Conservation (phyloP, 2,797 vertebrate species). For the Sylvia borin region DNA sequence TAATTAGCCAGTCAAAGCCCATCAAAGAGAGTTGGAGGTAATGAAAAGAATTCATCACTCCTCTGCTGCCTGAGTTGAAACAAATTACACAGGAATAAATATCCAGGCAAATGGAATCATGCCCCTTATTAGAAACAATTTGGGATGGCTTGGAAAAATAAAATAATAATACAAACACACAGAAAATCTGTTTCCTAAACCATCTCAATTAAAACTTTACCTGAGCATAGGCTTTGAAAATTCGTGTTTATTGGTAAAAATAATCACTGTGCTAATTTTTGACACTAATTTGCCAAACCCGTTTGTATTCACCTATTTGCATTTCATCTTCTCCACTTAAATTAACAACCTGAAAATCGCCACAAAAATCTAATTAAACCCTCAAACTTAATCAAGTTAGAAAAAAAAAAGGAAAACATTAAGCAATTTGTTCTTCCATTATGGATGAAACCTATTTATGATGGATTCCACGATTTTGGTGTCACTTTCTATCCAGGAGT, state of each 20-base stretch:
- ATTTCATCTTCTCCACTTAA: not conserved
- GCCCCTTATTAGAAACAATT: constrained; percentile 44
- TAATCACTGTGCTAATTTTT: not conserved
- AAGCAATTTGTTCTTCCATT: constrained; percentile 8
- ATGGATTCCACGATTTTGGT: not conserved
- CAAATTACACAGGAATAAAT: constrained; percentile 42
- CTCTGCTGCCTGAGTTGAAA: not conserved
- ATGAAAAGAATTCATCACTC: constrained; percentile 18
- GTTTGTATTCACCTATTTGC: not conserved
- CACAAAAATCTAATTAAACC: constrained; percentile 34
- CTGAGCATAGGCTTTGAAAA: not conserved
- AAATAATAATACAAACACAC: not conserved
- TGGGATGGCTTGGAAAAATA: not conserved
- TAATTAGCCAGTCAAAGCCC: constrained; percentile 26
- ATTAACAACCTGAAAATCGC: not conserved
- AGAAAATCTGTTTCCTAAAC: not conserved
- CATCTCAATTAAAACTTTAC: constrained; percentile 48
- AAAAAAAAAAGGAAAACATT: not conserved
- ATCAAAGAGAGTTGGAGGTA: constrained; percentile 12
- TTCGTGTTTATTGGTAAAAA: not conserved
- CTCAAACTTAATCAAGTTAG: constrained; percentile 11
- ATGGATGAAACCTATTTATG: not conserved
- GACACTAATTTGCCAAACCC: not conserved
- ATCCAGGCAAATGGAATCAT: constrained; percentile 8
- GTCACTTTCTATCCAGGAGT: not conserved